These are phyloP conservation scores for Drosophila arawakana DNA, from an alignment of 1,140 invertebrate species.

Conservation along the genomic window DNA sequence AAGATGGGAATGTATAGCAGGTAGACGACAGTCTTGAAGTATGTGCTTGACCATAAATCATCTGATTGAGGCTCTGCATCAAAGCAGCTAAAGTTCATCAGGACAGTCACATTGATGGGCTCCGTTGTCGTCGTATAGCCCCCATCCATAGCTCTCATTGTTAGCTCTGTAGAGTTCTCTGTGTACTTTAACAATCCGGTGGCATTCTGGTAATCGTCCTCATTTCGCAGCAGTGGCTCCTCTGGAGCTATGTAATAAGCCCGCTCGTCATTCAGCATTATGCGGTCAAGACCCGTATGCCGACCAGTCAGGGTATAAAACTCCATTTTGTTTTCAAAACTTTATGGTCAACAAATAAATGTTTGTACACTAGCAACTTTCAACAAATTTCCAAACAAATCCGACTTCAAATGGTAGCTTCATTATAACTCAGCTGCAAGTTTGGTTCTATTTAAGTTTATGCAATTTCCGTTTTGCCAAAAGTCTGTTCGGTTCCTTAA, in stretches of 20 bases:
- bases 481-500: not conserved
- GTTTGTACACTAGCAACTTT: constrained; percentile 20
- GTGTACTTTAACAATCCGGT: constrained; percentile 48
- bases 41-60: constrained; percentile 76
- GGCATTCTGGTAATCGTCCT: constrained; percentile 60
- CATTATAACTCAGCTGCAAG: constrained; percentile 9
- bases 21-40: constrained; percentile 89
- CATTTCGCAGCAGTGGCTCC: constrained; percentile 54
- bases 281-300: constrained; percentile 17
- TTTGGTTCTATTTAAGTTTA: constrained; percentile 6
- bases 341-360: not conserved
- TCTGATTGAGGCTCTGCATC: constrained; percentile 52
- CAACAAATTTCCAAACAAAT: constrained; percentile 3
- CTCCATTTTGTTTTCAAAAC: constrained; percentile 51
- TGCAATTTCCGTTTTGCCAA: constrained; percentile 22
- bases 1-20: constrained; percentile 91
- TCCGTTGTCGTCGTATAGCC: constrained; percentile 11
- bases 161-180: constrained; percentile 34
- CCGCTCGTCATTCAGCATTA: constrained; percentile 46
- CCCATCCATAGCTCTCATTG: constrained; percentile 4
- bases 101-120: constrained; percentile 55
- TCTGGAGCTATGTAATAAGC: constrained; percentile 67
- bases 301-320: constrained; percentile 47
- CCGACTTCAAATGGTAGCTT: constrained; percentile 17
- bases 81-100: constrained; percentile 68